phyloP scores from a whole-genome alignment of 2,797 vertebrate species.

The Synaphobranchus kaupii region DNA sequence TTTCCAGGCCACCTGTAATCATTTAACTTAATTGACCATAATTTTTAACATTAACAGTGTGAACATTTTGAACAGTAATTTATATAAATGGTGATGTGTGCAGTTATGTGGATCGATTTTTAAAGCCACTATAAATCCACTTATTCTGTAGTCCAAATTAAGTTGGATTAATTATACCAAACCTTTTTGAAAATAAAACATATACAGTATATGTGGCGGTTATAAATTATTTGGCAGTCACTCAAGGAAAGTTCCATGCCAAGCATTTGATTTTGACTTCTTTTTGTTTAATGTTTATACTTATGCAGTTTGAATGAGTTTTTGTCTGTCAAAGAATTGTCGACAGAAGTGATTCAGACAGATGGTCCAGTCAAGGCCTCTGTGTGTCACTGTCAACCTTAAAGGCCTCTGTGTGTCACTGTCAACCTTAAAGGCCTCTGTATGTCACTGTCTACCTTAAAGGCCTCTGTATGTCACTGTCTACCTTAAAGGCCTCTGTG shows the following conservation, averaged over 20 bases:
- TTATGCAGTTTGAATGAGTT: neutral
- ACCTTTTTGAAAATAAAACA: neutral
- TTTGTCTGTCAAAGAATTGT: neutral
- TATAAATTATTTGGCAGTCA: neutral
- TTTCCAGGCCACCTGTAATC: neutral
- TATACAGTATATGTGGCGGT: neutral
- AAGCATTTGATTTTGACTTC: neutral
- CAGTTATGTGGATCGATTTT: neutral
- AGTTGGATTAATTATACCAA: neutral
- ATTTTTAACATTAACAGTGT: neutral
- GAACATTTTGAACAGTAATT: neutral
- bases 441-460: constrained; percentile 30
- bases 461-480: constrained; percentile 83
- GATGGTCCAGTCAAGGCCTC: neutral
- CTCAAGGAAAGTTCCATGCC: neutral
- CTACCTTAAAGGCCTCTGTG: no score
- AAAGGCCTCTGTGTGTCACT: constrained; percentile 81
- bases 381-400: constrained; percentile 25
- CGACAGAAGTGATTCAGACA: neutral
- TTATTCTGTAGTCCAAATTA: neutral
- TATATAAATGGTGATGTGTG: neutral
- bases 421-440: no score
- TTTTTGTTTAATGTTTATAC: neutral
- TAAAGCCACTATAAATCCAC: neutral
- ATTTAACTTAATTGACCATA: neutral